phyloP scores from a whole-genome alignment of 35 echinoderm and acorn worm genomes.

The Apostichopus californicus region DNA sequence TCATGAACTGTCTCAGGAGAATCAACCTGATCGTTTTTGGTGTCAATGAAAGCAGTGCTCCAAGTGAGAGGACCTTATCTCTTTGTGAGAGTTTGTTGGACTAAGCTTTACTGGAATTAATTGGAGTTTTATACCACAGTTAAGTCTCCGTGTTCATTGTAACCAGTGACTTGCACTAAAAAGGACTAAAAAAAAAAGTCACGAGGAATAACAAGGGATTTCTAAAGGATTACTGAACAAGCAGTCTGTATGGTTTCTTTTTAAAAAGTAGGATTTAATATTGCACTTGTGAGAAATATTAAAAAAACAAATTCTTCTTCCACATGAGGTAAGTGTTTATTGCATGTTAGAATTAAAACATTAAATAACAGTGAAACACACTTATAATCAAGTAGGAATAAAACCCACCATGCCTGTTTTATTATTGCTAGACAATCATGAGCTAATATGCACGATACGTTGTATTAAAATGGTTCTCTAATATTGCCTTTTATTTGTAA shows the following conservation, averaged over 20 bases:
- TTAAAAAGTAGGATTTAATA: background rate
- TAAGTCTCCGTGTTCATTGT: background rate
- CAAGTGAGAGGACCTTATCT: constrained; percentile 31
- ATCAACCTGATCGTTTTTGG: constrained; percentile 41
- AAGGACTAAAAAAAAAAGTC: constrained; percentile 15
- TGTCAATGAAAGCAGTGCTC: constrained; percentile 51
- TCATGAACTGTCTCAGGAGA: constrained; percentile 41
- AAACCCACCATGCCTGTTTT: no score
- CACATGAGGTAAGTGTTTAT: constrained; percentile 37
- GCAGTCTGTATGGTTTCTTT: background rate
- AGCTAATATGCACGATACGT: no score
- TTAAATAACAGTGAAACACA: background rate
- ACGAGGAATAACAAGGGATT: constrained; percentile 19
- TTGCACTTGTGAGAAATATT: constrained; percentile 32
- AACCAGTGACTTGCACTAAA: constrained; percentile 7
- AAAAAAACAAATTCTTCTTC: constrained; percentile 17
- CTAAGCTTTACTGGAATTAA: constrained; percentile 20
- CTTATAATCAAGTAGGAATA: no score
- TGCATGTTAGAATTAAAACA: background rate
- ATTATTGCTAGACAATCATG: no score
- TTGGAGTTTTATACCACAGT: constrained; percentile 29
- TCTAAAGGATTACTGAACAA: constrained; percentile 10
- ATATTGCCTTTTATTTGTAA: no score
- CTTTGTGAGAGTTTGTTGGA: constrained; percentile 36
- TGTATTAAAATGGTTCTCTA: no score